phyloP scores from a whole-genome alignment of 2,113 vertebrate species.

The Hydrochoerus hydrochaeris region DNA sequence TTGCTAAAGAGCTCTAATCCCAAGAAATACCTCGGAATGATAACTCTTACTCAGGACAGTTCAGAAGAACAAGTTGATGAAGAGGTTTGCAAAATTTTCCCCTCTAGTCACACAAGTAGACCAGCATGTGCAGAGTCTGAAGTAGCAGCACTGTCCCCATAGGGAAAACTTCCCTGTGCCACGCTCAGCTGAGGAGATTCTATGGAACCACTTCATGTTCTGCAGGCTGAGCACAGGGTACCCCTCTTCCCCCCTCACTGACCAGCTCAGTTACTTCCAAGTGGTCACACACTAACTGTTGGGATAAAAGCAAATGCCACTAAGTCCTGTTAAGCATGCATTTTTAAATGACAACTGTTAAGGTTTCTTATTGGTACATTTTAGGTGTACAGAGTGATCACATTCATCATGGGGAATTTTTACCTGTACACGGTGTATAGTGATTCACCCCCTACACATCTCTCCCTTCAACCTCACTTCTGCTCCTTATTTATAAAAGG shows the following conservation, averaged over 20 bases:
- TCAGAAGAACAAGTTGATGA: not conserved
- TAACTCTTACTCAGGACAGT: not conserved
- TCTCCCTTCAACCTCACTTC: not conserved
- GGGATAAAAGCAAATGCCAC: not conserved
- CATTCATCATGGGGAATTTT: not conserved
- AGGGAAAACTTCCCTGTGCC: not conserved
- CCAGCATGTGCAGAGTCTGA: not conserved
- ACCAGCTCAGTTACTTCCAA: not conserved
- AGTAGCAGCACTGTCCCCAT: not conserved
- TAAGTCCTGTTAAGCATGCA: not conserved
- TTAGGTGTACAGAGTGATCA: not conserved
- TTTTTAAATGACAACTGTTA: not conserved
- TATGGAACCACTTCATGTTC: not conserved
- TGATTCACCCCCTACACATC: too few species aligned
- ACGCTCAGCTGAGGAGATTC: not conserved
- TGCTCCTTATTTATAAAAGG: not conserved
- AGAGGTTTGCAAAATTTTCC: not conserved
- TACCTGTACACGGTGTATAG: not conserved
- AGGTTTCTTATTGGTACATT: not conserved
- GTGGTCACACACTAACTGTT: not conserved
- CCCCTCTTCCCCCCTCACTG: not conserved
- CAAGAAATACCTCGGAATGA: not conserved
- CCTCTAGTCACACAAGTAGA: not conserved
- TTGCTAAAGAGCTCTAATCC: not conserved
- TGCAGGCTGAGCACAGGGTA: accelerated